Percentiles rank a stretch among this genome's conserved stretches.
Evolutionary conservation across 2,113 vertebrate species (phyloP).

Genomic region (Leiothrix lutea): DNA sequence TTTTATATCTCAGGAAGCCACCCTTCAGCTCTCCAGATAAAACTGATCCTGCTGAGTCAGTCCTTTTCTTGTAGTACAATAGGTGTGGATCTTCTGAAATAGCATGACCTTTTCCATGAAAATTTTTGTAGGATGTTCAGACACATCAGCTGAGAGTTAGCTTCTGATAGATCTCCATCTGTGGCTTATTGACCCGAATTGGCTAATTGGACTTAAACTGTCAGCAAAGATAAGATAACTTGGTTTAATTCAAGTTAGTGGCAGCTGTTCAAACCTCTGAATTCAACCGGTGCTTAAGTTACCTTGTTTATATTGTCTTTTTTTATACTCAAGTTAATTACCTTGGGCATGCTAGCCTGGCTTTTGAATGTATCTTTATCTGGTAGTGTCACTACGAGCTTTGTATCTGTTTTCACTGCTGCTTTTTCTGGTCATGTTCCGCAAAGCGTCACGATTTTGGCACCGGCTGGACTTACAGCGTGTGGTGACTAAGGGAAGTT

Average conservation of each 20-base stretch:
- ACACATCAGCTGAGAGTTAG: background rate
- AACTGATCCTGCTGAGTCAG: background rate
- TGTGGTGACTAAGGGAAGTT: slow-evolving; percentile 41
- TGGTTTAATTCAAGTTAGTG: background rate
- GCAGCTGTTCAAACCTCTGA: background rate
- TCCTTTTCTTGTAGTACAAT: background rate
- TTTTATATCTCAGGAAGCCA: background rate
- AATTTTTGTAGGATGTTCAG: background rate
- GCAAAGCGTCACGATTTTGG: background rate
- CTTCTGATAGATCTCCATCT: background rate
- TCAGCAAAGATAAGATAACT: background rate
- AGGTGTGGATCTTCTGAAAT: background rate
- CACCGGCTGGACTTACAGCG: background rate
- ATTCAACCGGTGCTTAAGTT: background rate
- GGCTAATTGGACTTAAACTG: slow-evolving; percentile 13
- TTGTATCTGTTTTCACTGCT: background rate
- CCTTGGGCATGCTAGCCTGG: background rate
- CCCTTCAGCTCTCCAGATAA: background rate
- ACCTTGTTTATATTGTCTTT: background rate
- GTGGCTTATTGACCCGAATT: background rate
- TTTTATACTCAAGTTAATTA: background rate
- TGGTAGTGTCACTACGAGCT: background rate
- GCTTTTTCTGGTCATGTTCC: background rate
- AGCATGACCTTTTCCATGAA: background rate
- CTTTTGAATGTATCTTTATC: background rate